These are phyloP conservation scores for Notiomystis cincta DNA, from an alignment of 2,113 vertebrate genomes.

Conservation along the genomic window DNA sequence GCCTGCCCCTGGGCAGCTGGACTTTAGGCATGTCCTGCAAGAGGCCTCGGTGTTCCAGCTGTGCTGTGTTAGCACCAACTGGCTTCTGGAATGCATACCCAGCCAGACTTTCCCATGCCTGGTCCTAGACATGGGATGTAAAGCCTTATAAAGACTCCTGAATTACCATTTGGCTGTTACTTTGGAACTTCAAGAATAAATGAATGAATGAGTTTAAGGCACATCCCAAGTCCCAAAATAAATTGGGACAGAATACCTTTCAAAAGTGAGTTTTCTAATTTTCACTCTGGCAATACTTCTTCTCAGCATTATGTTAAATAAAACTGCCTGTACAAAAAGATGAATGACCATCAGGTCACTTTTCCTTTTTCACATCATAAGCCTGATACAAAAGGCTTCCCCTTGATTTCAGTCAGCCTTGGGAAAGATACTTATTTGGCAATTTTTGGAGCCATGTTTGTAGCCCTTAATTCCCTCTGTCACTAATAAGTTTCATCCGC, in stretches of 20 bases:
- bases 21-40: background rate
- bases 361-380: background rate
- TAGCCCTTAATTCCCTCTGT: background rate
- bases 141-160: background rate
- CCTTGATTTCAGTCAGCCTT: background rate
- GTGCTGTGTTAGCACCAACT: background rate
- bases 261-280: background rate
- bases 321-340: background rate
- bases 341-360: background rate
- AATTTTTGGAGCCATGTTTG: background rate
- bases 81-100: background rate
- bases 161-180: background rate
- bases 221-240: background rate
- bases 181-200: background rate
- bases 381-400: background rate
- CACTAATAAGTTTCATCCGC: background rate
- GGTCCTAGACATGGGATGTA: background rate
- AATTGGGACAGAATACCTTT: background rate
- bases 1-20: conserved; percentile 24
- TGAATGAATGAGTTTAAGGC: background rate
- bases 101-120: background rate
- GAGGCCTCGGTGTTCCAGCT: background rate
- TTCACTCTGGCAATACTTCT: background rate
- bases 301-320: background rate
- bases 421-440: background rate